Evolutionary conservation across 2,888 invertebrate genomes (phyloP), one percentile per base, ranked within the genome.

Genomic region (Tenodera sinensis): DNA sequence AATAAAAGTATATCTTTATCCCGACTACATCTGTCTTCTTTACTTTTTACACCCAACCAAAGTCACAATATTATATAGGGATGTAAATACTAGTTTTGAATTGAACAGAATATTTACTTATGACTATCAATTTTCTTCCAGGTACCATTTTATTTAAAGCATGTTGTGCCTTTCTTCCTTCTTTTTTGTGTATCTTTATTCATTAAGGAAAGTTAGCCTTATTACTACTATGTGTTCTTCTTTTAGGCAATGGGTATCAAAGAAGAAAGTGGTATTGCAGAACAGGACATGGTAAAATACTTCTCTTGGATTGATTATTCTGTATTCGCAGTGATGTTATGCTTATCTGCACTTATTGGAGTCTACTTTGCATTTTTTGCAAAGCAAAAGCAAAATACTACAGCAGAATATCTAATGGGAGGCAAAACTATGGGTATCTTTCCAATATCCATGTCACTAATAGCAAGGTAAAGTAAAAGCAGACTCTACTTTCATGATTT

Each of bases 391-490:
- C 95, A 96, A 91, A 95, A 96, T 92, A 96, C 96, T 0, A 96
- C 96, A 0, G 93, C 95, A 28, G 96, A 97, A 91, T 97, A 96
- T 91, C 94, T 97, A 89, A 95, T 96, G 94, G 97, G 96, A 9
- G 96, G 96, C 30, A 96, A 96, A 92, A 96, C 95, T 15, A 96
- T 97, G 96, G 96, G 96, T n/a, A 95, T 96, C 91, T 96, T 96
- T 91, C 96, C 96, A 0, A 96, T 97, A 92, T 96, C 96, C 88
- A 96, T 96, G 96, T 96, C 96, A 25, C 93, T 97, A 90, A 96
- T 97, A 91, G 96, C 96, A 91, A 96, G 96, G 96, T 96, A 95
- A 93, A 91, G 71, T 3, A 30, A 7, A 28, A 30, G 25, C 0
- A 71, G 6, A 85, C 30, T 85, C 2, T 88, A 3, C 15, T 54